phyloP scores from a whole-genome alignment of 30 jellyfish, hydroid and myxozoan genomes.

The Aurelia coerulea region DNA sequence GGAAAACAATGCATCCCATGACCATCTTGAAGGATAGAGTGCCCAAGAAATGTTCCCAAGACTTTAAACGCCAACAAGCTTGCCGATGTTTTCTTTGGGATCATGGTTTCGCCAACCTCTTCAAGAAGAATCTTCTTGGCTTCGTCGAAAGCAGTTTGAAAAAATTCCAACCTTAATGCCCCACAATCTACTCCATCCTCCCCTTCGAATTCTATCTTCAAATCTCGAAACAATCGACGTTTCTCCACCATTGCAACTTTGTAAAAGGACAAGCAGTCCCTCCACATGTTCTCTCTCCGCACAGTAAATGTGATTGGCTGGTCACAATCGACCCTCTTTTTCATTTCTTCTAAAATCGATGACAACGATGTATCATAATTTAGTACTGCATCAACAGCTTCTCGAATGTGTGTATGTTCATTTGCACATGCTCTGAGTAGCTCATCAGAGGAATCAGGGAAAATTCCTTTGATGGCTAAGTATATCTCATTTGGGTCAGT shows the following conservation, averaged over 20 bases:
- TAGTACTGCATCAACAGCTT: background rate
- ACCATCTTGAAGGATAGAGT: constrained; percentile 11
- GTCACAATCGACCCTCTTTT: constrained; percentile 5
- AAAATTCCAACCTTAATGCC: constrained; percentile 8
- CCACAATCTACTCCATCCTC: constrained; percentile 35
- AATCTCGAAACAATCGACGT: constrained; percentile 1
- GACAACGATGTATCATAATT: background rate
- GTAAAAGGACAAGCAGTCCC: constrained; percentile 11
- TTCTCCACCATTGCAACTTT: constrained; percentile 22
- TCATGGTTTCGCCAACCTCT: constrained; percentile 4
- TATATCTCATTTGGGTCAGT: background rate
- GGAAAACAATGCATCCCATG: constrained; percentile 18
- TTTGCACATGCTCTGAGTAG: constrained; percentile 5
- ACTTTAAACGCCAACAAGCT: constrained; percentile 20
- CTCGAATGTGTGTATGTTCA: background rate
- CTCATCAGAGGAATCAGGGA: constrained; percentile 8
- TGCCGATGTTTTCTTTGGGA: constrained; percentile 22
- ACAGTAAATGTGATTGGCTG: background rate
- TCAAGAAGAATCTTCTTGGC: constrained; percentile 5
- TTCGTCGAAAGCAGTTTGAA: background rate
- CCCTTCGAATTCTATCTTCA: constrained; percentile 19
- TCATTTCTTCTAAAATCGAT: background rate
- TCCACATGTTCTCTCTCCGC: constrained; percentile 7
- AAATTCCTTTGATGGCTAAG: background rate
- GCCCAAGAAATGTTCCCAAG: constrained; percentile 10